These are phyloP conservation scores for Centruroides vittatus DNA, from an alignment of 1,140 invertebrate genomes.

Conservation along the genomic window DNA sequence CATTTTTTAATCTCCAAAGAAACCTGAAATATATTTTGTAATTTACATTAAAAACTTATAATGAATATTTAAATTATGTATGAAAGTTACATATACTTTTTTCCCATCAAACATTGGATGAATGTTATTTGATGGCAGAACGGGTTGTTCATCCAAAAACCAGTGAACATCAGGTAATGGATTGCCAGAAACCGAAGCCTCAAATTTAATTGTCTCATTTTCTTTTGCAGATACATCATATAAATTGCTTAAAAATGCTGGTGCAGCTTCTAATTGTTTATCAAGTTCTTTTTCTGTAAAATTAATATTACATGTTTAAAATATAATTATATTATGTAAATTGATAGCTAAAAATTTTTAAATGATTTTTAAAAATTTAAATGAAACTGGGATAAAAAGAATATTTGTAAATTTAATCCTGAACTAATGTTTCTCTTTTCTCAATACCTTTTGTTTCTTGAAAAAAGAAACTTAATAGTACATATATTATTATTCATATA, in stretches of 20 bases:
- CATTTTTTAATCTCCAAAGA: slow-evolving; percentile 58
- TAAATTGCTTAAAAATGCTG: slow-evolving; percentile 54
- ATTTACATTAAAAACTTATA: not conserved
- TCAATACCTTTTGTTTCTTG: too few species aligned
- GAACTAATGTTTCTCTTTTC: too few species aligned
- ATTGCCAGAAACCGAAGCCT: slow-evolving; percentile 43
- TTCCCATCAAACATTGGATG: slow-evolving; percentile 63
- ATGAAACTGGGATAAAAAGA: too few species aligned
- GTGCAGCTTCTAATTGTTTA: slow-evolving; percentile 29
- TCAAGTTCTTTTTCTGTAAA: slow-evolving; percentile 3
- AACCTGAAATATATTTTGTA: slow-evolving; percentile 27
- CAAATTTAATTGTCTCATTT: slow-evolving; percentile 35
- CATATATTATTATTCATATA: too few species aligned
- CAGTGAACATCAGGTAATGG: slow-evolving; percentile 70
- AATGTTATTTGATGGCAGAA: slow-evolving; percentile 46
- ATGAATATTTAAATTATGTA: not conserved
- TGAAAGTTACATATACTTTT: slow-evolving; percentile 21
- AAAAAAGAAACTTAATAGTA: too few species aligned
- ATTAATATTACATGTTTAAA: slow-evolving; percentile 1
- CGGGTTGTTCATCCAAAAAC: slow-evolving; percentile 57
- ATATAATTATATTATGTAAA: not conserved
- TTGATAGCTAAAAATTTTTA: not conserved
- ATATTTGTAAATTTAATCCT: too few species aligned
- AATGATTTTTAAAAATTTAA: too few species aligned
- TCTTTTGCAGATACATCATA: slow-evolving; percentile 60